Conservation (phyloP, 1,140 invertebrate genomes). For the Drosophila ambigua region DNA sequence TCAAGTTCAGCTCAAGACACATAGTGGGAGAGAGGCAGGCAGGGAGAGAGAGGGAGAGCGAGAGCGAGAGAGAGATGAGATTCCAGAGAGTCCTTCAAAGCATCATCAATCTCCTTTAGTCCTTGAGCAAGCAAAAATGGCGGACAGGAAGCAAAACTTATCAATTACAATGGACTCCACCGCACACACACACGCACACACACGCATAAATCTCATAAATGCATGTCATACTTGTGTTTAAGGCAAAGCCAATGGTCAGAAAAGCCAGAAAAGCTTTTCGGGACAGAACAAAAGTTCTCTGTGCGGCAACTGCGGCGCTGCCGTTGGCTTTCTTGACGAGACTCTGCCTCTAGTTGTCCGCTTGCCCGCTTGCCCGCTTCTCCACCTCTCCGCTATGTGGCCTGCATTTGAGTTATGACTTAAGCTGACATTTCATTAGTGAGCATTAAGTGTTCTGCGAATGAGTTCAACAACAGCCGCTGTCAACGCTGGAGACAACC, state of each 20-base stretch:
- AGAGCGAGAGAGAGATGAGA: not conserved
- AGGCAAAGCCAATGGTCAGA: constrained; percentile 52
- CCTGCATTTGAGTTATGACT: constrained; percentile 81
- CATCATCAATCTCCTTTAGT: constrained; percentile 80
- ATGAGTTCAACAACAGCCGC: constrained; percentile 70
- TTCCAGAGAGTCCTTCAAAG: constrained; percentile 61
- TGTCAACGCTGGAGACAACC: constrained; percentile 33
- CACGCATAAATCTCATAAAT: constrained; percentile 67
- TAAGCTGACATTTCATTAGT: constrained; percentile 83
- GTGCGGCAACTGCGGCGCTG: not conserved
- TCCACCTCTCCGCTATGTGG: constrained; percentile 19
- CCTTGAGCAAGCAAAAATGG: constrained; percentile 63
- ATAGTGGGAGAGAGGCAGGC: not conserved
- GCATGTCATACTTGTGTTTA: constrained; percentile 74
- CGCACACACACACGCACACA: constrained; percentile 7
- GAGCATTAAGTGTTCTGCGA: constrained; percentile 79
- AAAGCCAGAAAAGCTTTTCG: not conserved
- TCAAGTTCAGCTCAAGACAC: constrained; percentile 33
- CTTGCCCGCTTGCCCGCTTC: constrained; percentile 12
- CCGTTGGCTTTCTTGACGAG: constrained; percentile 43
- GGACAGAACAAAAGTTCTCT: constrained; percentile 30
- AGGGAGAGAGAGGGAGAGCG: not conserved
- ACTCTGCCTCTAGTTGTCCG: constrained; percentile 16
- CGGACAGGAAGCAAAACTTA: constrained; percentile 64
- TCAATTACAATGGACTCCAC: constrained; percentile 75